These are phyloP conservation scores for Drosophila nr. fundita DNA, from an alignment of 2,888 invertebrate genomes.

Conservation along the genomic window DNA sequence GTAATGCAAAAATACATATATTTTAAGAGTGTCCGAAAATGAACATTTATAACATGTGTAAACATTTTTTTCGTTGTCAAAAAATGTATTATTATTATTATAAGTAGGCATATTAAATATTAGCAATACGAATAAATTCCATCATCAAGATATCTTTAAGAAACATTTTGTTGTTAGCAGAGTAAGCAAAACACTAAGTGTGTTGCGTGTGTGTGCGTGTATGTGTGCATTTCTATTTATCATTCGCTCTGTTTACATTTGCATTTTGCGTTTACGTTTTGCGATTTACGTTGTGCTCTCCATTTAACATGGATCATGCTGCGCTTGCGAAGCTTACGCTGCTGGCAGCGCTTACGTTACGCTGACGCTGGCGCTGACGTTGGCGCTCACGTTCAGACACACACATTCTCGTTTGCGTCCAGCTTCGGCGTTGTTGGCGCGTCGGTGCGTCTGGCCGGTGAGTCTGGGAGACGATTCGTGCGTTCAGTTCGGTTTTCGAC, in stretches of 20 bases:
- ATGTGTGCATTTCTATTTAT: neutral
- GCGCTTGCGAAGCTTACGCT: conserved; percentile 18
- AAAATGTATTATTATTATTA: too few species aligned
- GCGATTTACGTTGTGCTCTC: conserved; percentile 14
- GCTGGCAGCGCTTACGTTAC: conserved; percentile 15
- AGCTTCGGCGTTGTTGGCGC: conserved; percentile 31
- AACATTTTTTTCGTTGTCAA: too few species aligned
- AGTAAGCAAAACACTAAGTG: neutral
- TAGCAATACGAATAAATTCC: too few species aligned
- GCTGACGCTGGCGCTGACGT: conserved; percentile 4
- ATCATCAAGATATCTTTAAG: too few species aligned
- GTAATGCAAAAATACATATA: too few species aligned
- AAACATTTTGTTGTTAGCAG: neutral
- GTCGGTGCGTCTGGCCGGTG: conserved; percentile 45
- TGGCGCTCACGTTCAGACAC: conserved; percentile 1
- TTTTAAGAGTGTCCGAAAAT: too few species aligned
- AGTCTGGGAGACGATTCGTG: conserved; percentile 35
- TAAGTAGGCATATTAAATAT: too few species aligned
- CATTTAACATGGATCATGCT: conserved; percentile 37
- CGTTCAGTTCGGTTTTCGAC: conserved; percentile 74
- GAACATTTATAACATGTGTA: too few species aligned
- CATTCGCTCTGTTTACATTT: conserved; percentile 6
- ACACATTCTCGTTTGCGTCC: conserved; percentile 19
- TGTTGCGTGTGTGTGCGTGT: neutral
- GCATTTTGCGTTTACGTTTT: neutral